phyloP scores from a whole-genome alignment of 2,113 vertebrate species.

The Genyomyrus donnyi region DNA sequence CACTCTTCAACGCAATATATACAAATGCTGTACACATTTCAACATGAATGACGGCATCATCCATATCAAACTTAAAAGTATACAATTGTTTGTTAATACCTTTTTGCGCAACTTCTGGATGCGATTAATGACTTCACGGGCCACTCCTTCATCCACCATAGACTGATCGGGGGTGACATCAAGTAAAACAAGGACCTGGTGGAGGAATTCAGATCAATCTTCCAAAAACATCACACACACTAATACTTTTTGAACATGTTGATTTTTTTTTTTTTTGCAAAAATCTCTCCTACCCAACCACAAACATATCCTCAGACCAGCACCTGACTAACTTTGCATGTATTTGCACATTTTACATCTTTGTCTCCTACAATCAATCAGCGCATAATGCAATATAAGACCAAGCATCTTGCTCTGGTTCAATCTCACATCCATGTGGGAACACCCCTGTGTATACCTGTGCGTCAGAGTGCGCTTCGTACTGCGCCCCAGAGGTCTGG shows the following conservation, averaged over 20 bases:
- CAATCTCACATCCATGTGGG: neutral
- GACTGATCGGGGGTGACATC: conserved; percentile 89
- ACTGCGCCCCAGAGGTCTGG: conserved; percentile 69
- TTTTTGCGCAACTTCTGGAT: conserved; percentile 98
- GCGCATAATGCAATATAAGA: neutral
- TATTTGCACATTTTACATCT: neutral
- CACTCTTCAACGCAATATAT: neutral
- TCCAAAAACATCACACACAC: neutral
- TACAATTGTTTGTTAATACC: conserved; percentile 49
- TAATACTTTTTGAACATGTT: neutral
- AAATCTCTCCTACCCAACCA: neutral
- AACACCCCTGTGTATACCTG: conserved; percentile 63
- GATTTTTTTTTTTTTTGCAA: neutral
- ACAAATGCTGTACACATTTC: neutral
- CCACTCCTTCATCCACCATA: conserved; percentile 92
- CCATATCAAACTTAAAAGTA: neutral
- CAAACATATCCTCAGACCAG: neutral
- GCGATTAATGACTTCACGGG: conserved; percentile 93
- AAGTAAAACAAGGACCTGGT: conserved; percentile 80
- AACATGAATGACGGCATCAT: neutral
- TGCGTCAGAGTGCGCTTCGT: conserved; percentile 85
- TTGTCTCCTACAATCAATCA: neutral
- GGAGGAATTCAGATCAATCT: neutral
- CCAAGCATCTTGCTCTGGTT: neutral
- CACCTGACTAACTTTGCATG: neutral